Evolutionary conservation across 2,113 vertebrate genomes (phyloP), one percentile per base, ranked within the genome.

Genomic region (Notiomystis cincta): DNA sequence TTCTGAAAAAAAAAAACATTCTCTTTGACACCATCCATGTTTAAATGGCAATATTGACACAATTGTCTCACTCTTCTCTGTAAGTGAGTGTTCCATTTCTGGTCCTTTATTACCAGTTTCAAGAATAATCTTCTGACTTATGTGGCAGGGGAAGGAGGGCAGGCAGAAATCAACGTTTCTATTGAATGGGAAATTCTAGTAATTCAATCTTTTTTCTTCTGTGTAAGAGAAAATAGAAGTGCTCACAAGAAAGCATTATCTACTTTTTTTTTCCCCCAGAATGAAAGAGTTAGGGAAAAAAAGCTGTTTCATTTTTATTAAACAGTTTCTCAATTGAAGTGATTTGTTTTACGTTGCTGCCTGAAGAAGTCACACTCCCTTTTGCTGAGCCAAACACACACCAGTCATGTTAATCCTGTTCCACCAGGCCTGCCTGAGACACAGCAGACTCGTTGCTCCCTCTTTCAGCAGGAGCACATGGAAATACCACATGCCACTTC

Each of bases 121-220:
- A 92, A 92, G 83, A 95, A 89, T 82, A 95, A 95, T 92, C 76
- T 62, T 77, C 83, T 88, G 73, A 78, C 62, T 96, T 58, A 64
- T 67, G 72, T 72, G 64, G 53, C 38, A 88, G 31, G 31, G 47
- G 62, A 79, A 88, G 87, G 62, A 89, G 50, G 82, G 58, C 45
- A 95, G 50, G 51, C 54, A 95, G 91, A 93, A 96, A 93, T 87
- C 87, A 94, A 89, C 90, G 11, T 77, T 93, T 54, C 89, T 72
- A 61, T 57, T 85, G 78, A 93, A 89, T 87, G 21, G 61, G 61
- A 96, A 95, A 93, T 91, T 91, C 81, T 90, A 77, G 75, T 72
- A 90, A 92, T 96, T 87, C 66, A 89, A 64, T 84, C 30, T n/a
- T 47, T 69, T 91, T 88, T 33, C 51, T 88, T 77, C 82, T 58